Base-by-base conservation (phyloP, 1,140 invertebrate genomes). In the Drosophila insularis region DNA sequence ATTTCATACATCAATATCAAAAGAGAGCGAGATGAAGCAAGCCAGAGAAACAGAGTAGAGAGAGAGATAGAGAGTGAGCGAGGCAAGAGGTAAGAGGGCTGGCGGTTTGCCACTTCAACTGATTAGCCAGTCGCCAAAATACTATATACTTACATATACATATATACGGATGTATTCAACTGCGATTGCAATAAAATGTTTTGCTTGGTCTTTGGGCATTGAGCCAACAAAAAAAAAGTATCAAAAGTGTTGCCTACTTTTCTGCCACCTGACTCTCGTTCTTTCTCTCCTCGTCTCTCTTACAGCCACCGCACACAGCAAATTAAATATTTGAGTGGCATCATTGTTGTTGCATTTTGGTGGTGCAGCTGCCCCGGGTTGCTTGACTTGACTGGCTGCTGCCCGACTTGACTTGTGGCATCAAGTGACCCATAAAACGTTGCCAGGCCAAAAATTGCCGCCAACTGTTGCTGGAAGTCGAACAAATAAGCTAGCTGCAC, bases 361-460 rank as follows among this genome's bases (percentile, higher is more conserved):
- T 10, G 43, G 8, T 46, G 43, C 14, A 46, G 43, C 43, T 46
- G 43, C 43, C 43, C 17, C 43, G 14, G 17, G 43, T 46, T 46
- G 43, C 5, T 27, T 27, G 27, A 5, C 43, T 50, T 50, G 43
- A 50, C 43, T 50, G 35, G 35, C 35, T 37, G 35, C 35, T 37
- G 11, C 35, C 35, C 35, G 35, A 37, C 35, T 37, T 37, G 43
- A 50, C 43, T 50, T 19, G 31, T 63, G 35, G n/a, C 63, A 23
- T 64, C 73, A 76, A 75, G 73, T 76, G 73, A 76, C 73, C 73
- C 73, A 76, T 76, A 69, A 76, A 76, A 69, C 69, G 73, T 46
- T 71, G 68, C 72, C 58, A 53, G 64, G 32, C 32, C 55, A 32
- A 58, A 58, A 39, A 17, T 40, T 40, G 64, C 65, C 54, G 54